Evolutionary conservation across 2,113 vertebrate species (phyloP), one percentile per base, ranked within the genome.

Genomic region (Aptenodytes patagonicus): DNA sequence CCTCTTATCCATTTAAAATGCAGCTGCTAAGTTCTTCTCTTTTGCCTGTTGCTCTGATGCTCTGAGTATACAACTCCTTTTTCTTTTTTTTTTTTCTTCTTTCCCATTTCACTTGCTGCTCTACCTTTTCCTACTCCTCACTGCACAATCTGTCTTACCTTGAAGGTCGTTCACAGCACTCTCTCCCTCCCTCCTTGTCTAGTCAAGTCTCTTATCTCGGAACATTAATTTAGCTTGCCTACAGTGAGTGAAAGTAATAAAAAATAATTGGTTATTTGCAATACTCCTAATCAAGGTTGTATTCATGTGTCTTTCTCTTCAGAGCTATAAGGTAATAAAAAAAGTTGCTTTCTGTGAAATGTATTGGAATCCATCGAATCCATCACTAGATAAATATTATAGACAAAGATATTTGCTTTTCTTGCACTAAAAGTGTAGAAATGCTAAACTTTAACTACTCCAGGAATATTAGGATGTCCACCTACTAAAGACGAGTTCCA

Each of bases 151-250:
- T 69, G 9, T 72, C 34, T 86, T 76, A 75, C 64, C 47, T 75
- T 91, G 95, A 97, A 97, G 88, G 95, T 95, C 22, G 0, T 83
- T 95, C 69, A 44, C 42, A 60, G n/a, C 69, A 34, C 31, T 84
- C 21, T 51, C 55, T 87, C 42, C 73, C 55, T 93, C 57, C 69
- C n/a, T 81, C 14, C 60, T 69, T 68, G 85, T 89, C 83, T 89
- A 83, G 71, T 76, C 6, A 8, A 89, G 83, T 81, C 68, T 93
- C 83, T 95, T 96, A 92, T 82, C 80, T 95, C 3, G 3, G 34
- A 96, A 96, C 83, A 87, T 96, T 97, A 97, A 93, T 80, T 92
- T 95, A 96, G 77, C 89, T 60, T 89, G 47, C 80, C 82, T 95
- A 90, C 75, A 88, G 90, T 73, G 66, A 95, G 28, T 62, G 78